These are phyloP conservation scores for Cryptocheilus praepositus DNA, from an alignment of 2,888 invertebrate species.

Conservation along the genomic window DNA sequence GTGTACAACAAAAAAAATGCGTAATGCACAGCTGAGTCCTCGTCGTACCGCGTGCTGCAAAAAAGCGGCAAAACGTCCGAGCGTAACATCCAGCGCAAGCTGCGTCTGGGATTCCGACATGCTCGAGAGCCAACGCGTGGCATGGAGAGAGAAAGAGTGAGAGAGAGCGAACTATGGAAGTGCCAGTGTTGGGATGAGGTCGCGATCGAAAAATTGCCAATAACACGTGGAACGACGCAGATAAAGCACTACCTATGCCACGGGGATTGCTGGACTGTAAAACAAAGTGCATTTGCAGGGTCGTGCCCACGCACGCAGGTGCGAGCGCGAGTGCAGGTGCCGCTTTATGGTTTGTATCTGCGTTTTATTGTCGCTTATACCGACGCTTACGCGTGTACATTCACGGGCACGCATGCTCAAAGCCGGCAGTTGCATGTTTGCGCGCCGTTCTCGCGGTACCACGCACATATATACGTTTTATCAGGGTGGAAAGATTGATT, in stretches of 20 bases:
- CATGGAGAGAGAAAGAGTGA: background rate
- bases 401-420: background rate
- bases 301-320: background rate
- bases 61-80: conserved; percentile 7
- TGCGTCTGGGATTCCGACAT: too few species aligned
- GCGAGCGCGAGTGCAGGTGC: conserved; percentile 18
- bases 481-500: conserved; percentile 23
- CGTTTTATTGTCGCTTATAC: conserved; percentile 17
- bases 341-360: conserved; percentile 9
- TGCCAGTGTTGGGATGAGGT: background rate
- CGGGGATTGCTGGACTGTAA: conserved; percentile 45
- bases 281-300: conserved; percentile 38
- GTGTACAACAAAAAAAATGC: background rate
- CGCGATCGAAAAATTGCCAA: conserved; percentile 41
- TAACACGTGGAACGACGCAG: conserved; percentile 44
- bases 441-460: too few species aligned
- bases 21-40: too few species aligned
- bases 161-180: background rate
- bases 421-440: too few species aligned
- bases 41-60: conserved; percentile 23
- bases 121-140: too few species aligned
- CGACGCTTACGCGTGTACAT: background rate
- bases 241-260: conserved; percentile 35
- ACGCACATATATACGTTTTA: conserved; percentile 23
- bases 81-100: conserved; percentile 4